Percentiles rank a stretch among this genome's conserved stretches.
phyloP scores from a whole-genome alignment of 2,113 vertebrate genomes.

The Neogale vison region DNA sequence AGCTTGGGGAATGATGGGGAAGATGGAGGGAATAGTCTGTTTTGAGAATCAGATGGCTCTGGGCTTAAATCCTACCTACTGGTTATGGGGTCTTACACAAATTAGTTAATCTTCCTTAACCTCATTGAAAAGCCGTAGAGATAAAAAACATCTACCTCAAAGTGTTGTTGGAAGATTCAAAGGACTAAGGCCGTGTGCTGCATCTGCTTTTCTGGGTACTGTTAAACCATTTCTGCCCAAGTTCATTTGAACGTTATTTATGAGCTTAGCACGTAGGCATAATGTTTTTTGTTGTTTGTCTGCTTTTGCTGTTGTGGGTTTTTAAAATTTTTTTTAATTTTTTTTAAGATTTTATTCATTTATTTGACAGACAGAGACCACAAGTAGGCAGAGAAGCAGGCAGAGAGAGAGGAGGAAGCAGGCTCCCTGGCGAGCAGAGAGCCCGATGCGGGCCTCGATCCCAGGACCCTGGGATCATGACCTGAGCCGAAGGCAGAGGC shows the following conservation, averaged over 20 bases:
- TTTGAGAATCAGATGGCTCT: background rate
- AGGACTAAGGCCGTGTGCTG: background rate
- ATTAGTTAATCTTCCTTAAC: slow-evolving; percentile 36
- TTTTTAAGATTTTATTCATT: no score
- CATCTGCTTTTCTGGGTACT: background rate
- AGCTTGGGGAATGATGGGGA: background rate
- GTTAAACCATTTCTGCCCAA: background rate
- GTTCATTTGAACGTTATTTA: background rate
- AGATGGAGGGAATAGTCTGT: background rate
- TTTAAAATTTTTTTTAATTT: background rate
- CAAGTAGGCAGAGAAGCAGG: no score
- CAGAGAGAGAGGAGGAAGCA: no score
- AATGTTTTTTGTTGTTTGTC: background rate
- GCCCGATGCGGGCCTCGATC: no score
- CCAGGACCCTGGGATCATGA: no score
- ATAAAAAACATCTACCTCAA: background rate
- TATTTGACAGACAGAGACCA: no score
- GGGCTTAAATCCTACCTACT: background rate
- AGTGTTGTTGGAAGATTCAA: background rate
- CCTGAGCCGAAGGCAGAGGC: no score
- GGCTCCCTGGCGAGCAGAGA: no score
- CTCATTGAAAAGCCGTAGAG: slow-evolving; percentile 3
- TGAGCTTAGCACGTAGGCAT: background rate
- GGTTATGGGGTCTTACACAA: background rate
- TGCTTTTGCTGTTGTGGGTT: background rate